Evolutionary conservation across 2,888 invertebrate genomes (phyloP).

Genomic region (Erynnis tages): DNA sequence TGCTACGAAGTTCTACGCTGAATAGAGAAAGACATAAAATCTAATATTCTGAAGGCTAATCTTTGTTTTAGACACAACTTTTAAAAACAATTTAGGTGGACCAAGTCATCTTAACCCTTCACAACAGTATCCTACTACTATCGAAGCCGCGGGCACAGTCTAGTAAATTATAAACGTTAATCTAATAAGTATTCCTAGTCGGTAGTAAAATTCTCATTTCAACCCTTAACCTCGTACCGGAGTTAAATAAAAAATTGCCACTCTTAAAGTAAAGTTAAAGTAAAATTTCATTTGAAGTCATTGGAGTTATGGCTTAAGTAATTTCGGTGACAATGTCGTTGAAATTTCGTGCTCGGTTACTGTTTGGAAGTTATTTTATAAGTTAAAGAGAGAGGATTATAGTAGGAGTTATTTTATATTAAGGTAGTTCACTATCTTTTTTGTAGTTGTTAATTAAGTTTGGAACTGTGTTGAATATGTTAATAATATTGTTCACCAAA

Average conservation of each 20-base stretch:
- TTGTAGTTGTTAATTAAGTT: not conserved
- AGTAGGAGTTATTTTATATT: not conserved
- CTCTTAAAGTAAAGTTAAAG: conserved; percentile 2
- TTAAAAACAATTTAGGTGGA: too few relatives aligned
- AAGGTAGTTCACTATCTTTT: not conserved
- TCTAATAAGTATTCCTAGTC: not conserved
- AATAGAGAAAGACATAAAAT: too few relatives aligned
- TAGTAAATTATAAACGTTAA: conserved; percentile 6
- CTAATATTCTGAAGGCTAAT: too few relatives aligned
- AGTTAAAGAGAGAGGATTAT: conserved; percentile 2
- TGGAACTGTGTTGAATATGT: not conserved
- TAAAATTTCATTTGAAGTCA: conserved; percentile 8
- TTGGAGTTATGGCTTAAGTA: conserved; percentile 7
- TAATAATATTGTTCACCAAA: too few relatives aligned
- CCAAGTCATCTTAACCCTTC: too few relatives aligned
- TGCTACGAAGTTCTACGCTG: too few relatives aligned
- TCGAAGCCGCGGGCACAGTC: too few relatives aligned
- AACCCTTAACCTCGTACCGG: not conserved
- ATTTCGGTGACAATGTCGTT: conserved; percentile 8
- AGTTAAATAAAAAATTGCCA: conserved; percentile 10
- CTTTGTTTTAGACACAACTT: too few relatives aligned
- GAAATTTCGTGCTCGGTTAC: conserved; percentile 4
- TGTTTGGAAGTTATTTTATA: conserved; percentile 5
- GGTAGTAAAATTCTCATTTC: too few relatives aligned
- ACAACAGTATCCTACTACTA: too few relatives aligned